Evolutionary conservation across 2,797 vertebrate species (phyloP).

Genomic region (Sphenopsis melanotis): DNA sequence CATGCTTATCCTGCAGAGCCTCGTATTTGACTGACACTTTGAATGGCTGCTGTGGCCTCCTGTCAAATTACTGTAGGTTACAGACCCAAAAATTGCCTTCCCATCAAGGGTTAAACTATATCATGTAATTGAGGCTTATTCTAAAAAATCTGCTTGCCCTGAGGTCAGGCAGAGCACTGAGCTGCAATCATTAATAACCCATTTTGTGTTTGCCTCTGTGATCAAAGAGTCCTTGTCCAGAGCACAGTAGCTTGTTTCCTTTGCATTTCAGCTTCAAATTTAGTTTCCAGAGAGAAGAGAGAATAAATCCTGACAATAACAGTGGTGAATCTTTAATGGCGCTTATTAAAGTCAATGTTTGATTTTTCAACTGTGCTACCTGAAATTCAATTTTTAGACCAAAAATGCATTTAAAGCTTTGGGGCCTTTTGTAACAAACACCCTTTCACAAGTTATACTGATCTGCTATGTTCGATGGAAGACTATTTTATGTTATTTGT

Average conservation of each 20-base stretch:
- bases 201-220: slow-evolving; percentile 61
- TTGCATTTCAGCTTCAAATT: slow-evolving; percentile 40
- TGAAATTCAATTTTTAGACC: slow-evolving; percentile 62
- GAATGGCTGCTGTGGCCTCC: background rate
- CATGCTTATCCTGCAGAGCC: background rate
- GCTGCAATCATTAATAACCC: slow-evolving; percentile 58
- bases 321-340: slow-evolving; percentile 54
- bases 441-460: slow-evolving; percentile 20
- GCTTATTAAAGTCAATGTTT: slow-evolving; percentile 58
- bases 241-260: slow-evolving; percentile 47
- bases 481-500: slow-evolving; percentile 48
- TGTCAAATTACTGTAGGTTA: background rate
- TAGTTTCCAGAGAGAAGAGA: slow-evolving; percentile 41
- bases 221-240: slow-evolving; percentile 44
- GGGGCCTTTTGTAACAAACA: slow-evolving; percentile 55
- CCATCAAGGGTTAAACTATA: slow-evolving; percentile 37
- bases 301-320: slow-evolving; percentile 62
- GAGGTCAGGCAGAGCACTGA: slow-evolving; percentile 49
- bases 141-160: slow-evolving; percentile 17
- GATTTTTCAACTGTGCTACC: slow-evolving; percentile 50
- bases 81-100: background rate
- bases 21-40: background rate
- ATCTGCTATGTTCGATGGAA: slow-evolving; percentile 4
- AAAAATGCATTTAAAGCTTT: slow-evolving; percentile 61
- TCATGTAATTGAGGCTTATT: background rate